phyloP scores from a whole-genome alignment of 92 coral and sea anemone species.

The Phenganax subtilis region DNA sequence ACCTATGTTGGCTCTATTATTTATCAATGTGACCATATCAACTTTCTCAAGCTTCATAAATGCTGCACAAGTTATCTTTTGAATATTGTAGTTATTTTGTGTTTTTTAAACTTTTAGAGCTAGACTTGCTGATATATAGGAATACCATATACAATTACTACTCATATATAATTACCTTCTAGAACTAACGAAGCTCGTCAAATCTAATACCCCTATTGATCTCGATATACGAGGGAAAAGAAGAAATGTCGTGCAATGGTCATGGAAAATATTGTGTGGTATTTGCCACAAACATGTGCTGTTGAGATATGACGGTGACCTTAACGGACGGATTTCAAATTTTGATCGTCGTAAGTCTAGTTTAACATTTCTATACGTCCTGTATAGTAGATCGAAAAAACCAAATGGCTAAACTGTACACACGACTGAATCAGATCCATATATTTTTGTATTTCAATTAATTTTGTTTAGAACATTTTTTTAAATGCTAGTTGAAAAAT shows the following conservation, averaged over 20 bases:
- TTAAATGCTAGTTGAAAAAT: background rate
- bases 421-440: background rate
- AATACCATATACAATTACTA: too few species aligned
- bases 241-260: constrained; percentile 35
- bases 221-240: constrained; percentile 37
- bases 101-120: too few species aligned
- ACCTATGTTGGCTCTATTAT: too few species aligned
- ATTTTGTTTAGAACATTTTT: background rate
- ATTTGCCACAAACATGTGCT: constrained; percentile 40
- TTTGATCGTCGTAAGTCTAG: constrained; percentile 42
- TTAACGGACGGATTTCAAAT: constrained; percentile 50
- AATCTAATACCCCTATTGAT: constrained; percentile 24
- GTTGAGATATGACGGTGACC: constrained; percentile 47
- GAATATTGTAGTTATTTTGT: too few species aligned
- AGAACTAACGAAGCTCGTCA: constrained; percentile 11
- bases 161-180: background rate
- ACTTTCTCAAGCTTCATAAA: too few species aligned
- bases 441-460: background rate
- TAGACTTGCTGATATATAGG: too few species aligned
- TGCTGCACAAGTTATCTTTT: too few species aligned
- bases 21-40: too few species aligned
- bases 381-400: background rate
- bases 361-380: background rate
- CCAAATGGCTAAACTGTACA: background rate
- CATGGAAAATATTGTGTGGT: constrained; percentile 52